Evolutionary conservation across 1,140 invertebrate genomes (phyloP), one percentile per base, ranked within the genome.

Genomic region (Solenopsis fugax): DNA sequence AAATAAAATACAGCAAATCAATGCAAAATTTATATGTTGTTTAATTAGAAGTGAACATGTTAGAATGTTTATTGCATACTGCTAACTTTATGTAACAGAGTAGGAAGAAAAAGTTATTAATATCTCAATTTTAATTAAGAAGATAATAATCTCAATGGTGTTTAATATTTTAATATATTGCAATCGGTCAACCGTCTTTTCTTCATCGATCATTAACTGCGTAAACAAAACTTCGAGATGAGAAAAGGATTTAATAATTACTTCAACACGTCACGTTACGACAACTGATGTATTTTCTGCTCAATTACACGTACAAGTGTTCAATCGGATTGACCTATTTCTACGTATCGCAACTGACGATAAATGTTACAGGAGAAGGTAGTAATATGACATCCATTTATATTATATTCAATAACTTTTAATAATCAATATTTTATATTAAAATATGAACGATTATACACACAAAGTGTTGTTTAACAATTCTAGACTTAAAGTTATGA

Each of bases 281-380:
- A 9, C 64, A 80, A 69, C 37, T 69, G 41, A 65, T 77, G 3
- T 65, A 78, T 80, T 69, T 69, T 80, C 77, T 80, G 60, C 45
- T 80, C 45, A 21, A 69, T 80, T 69, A 80, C 48, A 69, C 62
- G 10, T 80, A 80, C 62, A 69, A 80, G 64, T 3, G 37, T 80
- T 41, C 9, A 80, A 80, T 80, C 24, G 6, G 0, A 12, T 16
- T 62, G 18, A 64, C 18, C 45, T 50, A 60, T 9, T 75, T 75
- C 16, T 45, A 10, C 13, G 13, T 75, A 76, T 24, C 9, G 54
- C n/a, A 58, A 76, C n/a, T n/a, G 52, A 67, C 29, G 45, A 67
- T 78, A 65, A 78, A 52, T 80, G 29, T 29, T 29, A 29, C 1
- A 29, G 29, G 2, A 29, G 29, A 29, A 29, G 29, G 29, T 29